Conservation (phyloP, 2,888 invertebrate genomes). For the Ennomos erosarius region DNA sequence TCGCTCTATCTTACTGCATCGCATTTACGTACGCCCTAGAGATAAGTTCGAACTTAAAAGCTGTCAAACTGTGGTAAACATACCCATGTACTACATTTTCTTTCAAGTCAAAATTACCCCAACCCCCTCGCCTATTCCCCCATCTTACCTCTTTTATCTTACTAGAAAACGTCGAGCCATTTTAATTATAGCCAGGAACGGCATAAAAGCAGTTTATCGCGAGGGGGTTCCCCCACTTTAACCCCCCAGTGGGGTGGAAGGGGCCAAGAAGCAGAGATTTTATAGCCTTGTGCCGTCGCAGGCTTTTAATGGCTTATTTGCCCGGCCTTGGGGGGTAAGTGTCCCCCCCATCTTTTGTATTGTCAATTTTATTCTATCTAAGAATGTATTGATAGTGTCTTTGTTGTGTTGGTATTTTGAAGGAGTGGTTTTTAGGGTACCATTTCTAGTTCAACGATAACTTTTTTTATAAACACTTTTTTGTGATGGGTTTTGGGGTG, state of each 20-base stretch:
- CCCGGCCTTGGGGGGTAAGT: constrained; percentile 72
- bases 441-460: no score
- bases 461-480: no score
- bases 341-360: constrained; percentile 64
- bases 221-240: constrained; percentile 36
- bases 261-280: constrained; percentile 84
- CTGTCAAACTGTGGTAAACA: no score
- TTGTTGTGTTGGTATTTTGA: constrained; percentile 11
- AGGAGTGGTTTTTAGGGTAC: background rate
- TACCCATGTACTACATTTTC: no score
- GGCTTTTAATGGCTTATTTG: constrained; percentile 85
- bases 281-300: constrained; percentile 80
- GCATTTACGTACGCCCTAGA: no score
- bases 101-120: background rate
- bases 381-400: constrained; percentile 58
- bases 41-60: no score
- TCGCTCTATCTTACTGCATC: no score
- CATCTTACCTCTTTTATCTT: constrained; percentile 66
- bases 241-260: constrained; percentile 52
- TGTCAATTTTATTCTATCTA: constrained; percentile 74
- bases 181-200: constrained; percentile 81
- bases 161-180: constrained; percentile 76
- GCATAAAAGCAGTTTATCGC: constrained; percentile 83
- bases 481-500: no score
- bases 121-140: constrained; percentile 12